These are phyloP conservation scores for Brevipalpus yothersi DNA, from an alignment of 1,140 invertebrate genomes.

Conservation along the genomic window DNA sequence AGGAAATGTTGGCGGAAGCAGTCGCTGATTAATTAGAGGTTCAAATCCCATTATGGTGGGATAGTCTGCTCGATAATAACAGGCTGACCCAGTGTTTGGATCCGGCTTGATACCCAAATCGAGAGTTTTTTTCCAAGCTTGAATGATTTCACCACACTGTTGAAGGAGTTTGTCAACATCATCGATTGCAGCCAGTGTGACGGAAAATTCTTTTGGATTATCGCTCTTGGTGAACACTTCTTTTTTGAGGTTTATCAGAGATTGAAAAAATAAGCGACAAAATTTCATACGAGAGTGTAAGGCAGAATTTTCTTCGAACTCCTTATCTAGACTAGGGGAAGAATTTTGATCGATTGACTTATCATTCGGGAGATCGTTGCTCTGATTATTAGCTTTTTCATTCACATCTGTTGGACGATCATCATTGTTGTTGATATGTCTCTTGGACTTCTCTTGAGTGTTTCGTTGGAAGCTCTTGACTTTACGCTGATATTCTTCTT, in stretches of 20 bases:
- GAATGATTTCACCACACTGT: slow-evolving; percentile 47
- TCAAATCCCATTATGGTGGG: slow-evolving; percentile 53
- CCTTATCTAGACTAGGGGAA: background rate
- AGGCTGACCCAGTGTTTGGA: slow-evolving; percentile 1
- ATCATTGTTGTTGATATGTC: background rate
- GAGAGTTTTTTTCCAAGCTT: slow-evolving; percentile 48
- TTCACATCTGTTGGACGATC: background rate
- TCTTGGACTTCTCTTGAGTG: background rate
- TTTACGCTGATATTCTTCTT: slow-evolving; percentile 36
- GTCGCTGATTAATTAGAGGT: slow-evolving; percentile 73
- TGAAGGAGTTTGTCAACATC: slow-evolving; percentile 27
- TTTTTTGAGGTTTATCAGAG: slow-evolving; percentile 15
- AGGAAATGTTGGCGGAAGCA: slow-evolving; percentile 90
- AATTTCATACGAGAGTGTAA: slow-evolving; percentile 14
- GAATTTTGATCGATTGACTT: background rate
- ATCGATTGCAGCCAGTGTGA: slow-evolving; percentile 12
- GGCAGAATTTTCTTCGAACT: slow-evolving; percentile 4
- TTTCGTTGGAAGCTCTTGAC: background rate
- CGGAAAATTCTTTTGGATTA: background rate
- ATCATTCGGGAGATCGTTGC: background rate
- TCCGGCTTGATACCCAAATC: slow-evolving; percentile 43
- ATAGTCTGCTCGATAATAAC: slow-evolving; percentile 17
- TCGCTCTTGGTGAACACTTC: background rate
- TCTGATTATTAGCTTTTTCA: background rate
- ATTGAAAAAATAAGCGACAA: slow-evolving; percentile 12